Evolutionary conservation across 2,797 vertebrate genomes (phyloP), one percentile per base, ranked within the genome.

Genomic region (Sebastes ruberrimus): DNA sequence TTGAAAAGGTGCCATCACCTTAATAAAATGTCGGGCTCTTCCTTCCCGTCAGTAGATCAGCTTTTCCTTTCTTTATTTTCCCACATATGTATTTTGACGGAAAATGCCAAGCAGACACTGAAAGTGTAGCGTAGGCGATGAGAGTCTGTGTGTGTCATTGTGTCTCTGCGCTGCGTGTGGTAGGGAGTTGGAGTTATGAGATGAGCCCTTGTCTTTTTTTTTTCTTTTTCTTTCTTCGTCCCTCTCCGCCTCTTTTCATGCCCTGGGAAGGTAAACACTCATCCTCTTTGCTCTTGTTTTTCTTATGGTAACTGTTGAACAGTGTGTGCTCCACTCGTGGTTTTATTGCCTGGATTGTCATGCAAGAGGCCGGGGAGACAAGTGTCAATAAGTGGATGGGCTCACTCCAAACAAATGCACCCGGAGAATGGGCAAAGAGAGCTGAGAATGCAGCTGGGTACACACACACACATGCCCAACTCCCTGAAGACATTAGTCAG

Each of bases 271-370:
- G 93, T 94, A 96, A 96, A 95, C 93, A 95, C 92, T 95, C 88
- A 76, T 87, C 88, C 72, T 89, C 88, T 92, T 87, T 83, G 88
- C 86, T 92, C 88, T 89, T 93, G 92, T 92, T 93, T 89, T 94
- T 94, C 91, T 94, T 82, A 92, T 92, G 90, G 92, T 93, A 94
- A 95, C 94, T 86, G 90, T 91, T 89, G 91, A 94, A 88, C 92
- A 85, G 89, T 95, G 92, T 93, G 92, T 93, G 91, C 91, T 87
- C 87, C 93, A 94, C 95, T 96, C 68, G 68, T 93, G 93, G 84
- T 93, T 96, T 95, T 95, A 95, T 95, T 95, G 95, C 93, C 82
- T 86, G 81, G 89, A 95, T 95, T 96, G 94, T 94, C 93, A 95
- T 95, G 92, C 90, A 84, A 87, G 90, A 91, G 90, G 88, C 83